phyloP scores from a whole-genome alignment of 2,797 vertebrate genomes.

The Ibycter americanus region DNA sequence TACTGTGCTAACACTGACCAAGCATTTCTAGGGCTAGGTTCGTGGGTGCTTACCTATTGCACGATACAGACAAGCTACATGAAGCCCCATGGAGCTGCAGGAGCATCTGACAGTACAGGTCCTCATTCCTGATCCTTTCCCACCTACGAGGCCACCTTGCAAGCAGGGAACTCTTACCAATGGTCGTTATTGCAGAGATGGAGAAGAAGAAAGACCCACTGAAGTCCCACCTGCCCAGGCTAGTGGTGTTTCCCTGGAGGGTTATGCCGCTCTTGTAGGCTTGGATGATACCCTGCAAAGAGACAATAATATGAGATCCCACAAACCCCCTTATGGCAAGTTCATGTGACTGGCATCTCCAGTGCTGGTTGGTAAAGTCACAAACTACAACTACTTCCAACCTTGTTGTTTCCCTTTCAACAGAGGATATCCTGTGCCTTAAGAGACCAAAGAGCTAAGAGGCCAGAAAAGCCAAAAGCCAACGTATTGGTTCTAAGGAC shows the following conservation, averaged over 20 bases:
- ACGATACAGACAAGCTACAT: neutral
- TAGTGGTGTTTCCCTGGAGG: slow-evolving; percentile 84
- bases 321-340: neutral
- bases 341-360: neutral
- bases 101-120: neutral
- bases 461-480: neutral
- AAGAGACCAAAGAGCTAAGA: neutral
- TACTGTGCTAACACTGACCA: neutral
- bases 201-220: slow-evolving; percentile 92
- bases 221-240: slow-evolving; percentile 89
- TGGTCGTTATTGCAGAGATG: slow-evolving; percentile 89
- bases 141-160: accelerated
- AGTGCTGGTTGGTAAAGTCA: neutral
- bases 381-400: neutral
- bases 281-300: slow-evolving; percentile 81
- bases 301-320: neutral
- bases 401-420: neutral
- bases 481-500: neutral
- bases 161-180: slow-evolving; percentile 76
- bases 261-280: slow-evolving; percentile 86
- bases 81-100: neutral
- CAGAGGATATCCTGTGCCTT: neutral
- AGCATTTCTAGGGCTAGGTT: neutral
- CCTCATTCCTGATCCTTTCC: neutral
- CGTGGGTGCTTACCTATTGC: neutral